Evolutionary conservation across 2,888 invertebrate species (phyloP).

Genomic region (Synanthedon vespiformis): DNA sequence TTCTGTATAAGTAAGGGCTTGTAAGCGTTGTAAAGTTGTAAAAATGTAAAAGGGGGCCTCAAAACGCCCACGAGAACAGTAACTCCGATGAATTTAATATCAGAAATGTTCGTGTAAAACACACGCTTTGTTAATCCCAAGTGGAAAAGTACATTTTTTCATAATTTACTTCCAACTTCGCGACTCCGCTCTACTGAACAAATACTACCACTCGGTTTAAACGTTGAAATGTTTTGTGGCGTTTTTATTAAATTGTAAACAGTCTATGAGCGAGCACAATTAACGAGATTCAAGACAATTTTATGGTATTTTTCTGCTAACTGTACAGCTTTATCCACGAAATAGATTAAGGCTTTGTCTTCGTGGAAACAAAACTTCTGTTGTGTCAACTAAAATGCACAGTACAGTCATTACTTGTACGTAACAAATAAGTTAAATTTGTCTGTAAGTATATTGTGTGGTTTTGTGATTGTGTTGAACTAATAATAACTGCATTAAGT

Average conservation of each 20-base stretch:
- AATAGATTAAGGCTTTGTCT: no score
- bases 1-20: no score
- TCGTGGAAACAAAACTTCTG: no score
- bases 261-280: background rate
- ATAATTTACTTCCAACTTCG: background rate
- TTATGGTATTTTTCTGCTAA: no score
- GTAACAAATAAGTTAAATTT: no score
- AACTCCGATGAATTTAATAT: conserved; percentile 3
- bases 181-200: background rate
- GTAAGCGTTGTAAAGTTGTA: no score
- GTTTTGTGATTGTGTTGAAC: no score
- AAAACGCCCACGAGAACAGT: background rate
- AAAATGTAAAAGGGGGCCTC: background rate
- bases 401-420: no score
- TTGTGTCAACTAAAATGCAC: no score
- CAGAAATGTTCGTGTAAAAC: conserved; percentile 2
- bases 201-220: background rate
- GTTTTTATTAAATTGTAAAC: background rate
- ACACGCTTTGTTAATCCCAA: background rate
- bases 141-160: background rate
- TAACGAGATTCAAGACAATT: background rate
- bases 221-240: background rate
- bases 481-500: no score
- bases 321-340: no score
- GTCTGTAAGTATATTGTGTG: no score